Percentiles rank a stretch among this genome's conserved stretches.
phyloP scores from a whole-genome alignment of 2,888 invertebrate species.

The Agrochola lychnidis region DNA sequence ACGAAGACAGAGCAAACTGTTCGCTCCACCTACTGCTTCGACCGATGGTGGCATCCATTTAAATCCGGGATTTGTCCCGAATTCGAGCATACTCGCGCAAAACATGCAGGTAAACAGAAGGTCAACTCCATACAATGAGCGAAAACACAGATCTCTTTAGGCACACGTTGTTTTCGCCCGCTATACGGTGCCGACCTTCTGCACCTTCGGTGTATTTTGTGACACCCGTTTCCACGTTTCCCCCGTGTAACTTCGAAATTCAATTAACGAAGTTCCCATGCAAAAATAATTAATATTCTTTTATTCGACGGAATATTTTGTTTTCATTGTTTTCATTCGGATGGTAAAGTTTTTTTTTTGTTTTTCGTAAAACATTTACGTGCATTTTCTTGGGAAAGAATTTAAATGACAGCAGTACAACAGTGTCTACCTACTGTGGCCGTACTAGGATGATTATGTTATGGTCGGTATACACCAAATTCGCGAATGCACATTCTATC shows the following conservation, averaged over 20 bases:
- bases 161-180: not conserved
- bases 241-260: constrained; percentile 43
- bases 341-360: constrained; percentile 18
- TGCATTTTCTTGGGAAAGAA: constrained; percentile 1
- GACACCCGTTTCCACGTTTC: constrained; percentile 32
- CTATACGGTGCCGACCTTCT: constrained; percentile 9
- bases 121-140: not conserved
- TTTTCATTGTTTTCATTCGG: constrained; percentile 30
- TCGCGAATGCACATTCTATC: not conserved
- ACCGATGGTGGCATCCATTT: constrained; percentile 39
- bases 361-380: constrained; percentile 13
- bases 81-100: not conserved
- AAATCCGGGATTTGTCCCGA: constrained; percentile 26
- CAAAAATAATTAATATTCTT: constrained; percentile 40
- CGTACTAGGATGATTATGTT: not conserved
- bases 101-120: not conserved
- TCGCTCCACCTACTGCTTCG: constrained; percentile 10
- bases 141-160: not conserved
- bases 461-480: not conserved
- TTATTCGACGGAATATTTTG: constrained; percentile 37
- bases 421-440: not conserved
- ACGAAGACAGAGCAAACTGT: constrained; percentile 45
- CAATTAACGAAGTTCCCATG: constrained; percentile 51
- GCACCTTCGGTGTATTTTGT: not conserved
- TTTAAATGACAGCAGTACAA: not conserved